Evolutionary conservation across 2,888 invertebrate species (phyloP).

Genomic region (Cerastis rubricosa): DNA sequence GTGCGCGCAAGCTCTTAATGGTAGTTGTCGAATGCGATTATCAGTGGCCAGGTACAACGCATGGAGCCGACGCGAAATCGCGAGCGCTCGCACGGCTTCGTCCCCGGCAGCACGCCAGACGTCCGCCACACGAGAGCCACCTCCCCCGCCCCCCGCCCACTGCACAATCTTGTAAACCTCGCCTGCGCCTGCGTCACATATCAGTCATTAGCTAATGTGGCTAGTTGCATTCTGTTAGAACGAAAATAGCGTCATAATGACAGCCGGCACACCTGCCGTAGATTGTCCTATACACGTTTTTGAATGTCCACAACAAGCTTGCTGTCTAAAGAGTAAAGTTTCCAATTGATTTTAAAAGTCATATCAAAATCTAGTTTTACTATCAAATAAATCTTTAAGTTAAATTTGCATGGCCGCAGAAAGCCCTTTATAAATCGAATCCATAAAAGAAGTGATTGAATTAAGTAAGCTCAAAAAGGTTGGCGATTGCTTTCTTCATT

Average conservation of each 20-base stretch:
- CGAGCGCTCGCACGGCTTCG: slow-evolving; percentile 91
- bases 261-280: not conserved
- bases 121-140: slow-evolving; percentile 90
- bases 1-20: slow-evolving; percentile 87
- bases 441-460: slow-evolving; percentile 20
- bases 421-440: slow-evolving; percentile 24
- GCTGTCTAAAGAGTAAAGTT: not conserved
- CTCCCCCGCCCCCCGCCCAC: slow-evolving; percentile 91
- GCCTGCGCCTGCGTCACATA: slow-evolving; percentile 85
- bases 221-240: not conserved
- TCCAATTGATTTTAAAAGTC: not conserved
- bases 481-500: not conserved
- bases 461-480: slow-evolving; percentile 9
- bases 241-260: slow-evolving; percentile 25
- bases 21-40: slow-evolving; percentile 89
- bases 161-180: slow-evolving; percentile 92
- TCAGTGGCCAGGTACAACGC: slow-evolving; percentile 92
- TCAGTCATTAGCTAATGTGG: not conserved
- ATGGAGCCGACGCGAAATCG: slow-evolving; percentile 89
- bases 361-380: not conserved
- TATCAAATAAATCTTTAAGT: slow-evolving; percentile 1
- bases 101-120: slow-evolving; percentile 91
- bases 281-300: not conserved
- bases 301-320: not conserved
- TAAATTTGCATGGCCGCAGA: not conserved